A percentile compares a stretch with the other conserved stretches of the same genome.
Evolutionary conservation across 2,888 invertebrate species (phyloP).

Genomic region (Iphiclides podalirius): DNA sequence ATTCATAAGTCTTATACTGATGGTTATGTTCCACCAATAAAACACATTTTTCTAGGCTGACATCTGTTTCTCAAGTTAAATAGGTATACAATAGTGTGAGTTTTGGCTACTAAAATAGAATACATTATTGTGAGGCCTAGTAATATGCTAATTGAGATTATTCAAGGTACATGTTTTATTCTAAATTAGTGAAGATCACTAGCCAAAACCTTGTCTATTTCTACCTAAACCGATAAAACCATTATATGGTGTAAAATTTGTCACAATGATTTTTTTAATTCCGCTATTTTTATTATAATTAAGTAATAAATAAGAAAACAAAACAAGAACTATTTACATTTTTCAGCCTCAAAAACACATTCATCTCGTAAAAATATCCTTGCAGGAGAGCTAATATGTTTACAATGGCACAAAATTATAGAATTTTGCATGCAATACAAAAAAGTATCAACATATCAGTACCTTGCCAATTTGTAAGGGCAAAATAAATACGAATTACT

Average conservation of each 20-base stretch:
- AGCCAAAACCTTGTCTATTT: constrained; percentile 44
- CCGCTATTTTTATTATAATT: constrained; percentile 42
- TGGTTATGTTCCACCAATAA: constrained; percentile 2
- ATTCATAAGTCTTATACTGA: constrained; percentile 23
- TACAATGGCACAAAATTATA: constrained; percentile 34
- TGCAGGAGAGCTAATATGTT: constrained; percentile 33
- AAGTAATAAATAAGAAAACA: constrained; percentile 62
- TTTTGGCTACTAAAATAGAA: constrained; percentile 25
- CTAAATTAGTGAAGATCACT: constrained; percentile 58
- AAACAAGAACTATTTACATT: constrained; percentile 60
- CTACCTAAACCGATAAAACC: constrained; percentile 38
- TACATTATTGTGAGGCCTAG: constrained; percentile 31
- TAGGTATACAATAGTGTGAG: constrained; percentile 9
- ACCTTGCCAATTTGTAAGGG: background rate
- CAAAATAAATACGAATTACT: background rate
- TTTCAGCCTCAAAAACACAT: constrained; percentile 63
- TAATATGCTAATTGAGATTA: constrained; percentile 68
- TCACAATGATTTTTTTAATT: constrained; percentile 32
- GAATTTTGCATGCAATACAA: constrained; percentile 19
- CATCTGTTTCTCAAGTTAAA: background rate
- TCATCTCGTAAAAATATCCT: constrained; percentile 34
- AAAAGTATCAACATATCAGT: background rate
- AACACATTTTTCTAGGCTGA: constrained; percentile 1
- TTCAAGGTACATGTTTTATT: constrained; percentile 61
- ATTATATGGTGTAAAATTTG: constrained; percentile 51